phyloP scores from a whole-genome alignment of 2,797 vertebrate species.

The Pangasius macronema region DNA sequence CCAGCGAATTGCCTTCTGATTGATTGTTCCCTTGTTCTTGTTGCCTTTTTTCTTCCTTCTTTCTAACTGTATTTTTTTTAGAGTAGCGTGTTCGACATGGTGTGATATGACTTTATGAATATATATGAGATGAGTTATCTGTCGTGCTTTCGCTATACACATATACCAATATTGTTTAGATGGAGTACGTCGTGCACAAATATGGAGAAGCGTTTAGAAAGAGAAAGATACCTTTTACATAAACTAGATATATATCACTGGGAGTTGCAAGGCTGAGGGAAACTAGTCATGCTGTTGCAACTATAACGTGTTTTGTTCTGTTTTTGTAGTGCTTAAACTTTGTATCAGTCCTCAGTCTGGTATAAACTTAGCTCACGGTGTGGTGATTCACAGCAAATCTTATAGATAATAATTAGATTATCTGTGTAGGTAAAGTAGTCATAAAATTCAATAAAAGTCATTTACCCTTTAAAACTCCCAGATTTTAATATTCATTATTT shows the following conservation, averaged over 20 bases:
- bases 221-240: conserved; percentile 50
- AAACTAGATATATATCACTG: conserved; percentile 35
- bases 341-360: neutral
- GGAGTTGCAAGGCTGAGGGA: neutral
- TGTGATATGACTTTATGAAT: conserved; percentile 52
- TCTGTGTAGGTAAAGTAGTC: neutral
- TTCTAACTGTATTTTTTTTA: conserved; percentile 44
- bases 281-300: conserved; percentile 12
- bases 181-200: conserved; percentile 48
- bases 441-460: no score
- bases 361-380: neutral
- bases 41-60: conserved; percentile 42
- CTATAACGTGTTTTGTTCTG: no score
- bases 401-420: neutral
- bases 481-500: neutral
- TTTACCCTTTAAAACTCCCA: neutral
- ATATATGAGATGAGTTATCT: conserved; percentile 54
- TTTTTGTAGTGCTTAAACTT: conserved; percentile 1
- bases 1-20: conserved; percentile 92
- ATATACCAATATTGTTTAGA: conserved; percentile 61
- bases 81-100: conserved; percentile 50
- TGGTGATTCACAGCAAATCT: neutral
- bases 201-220: conserved; percentile 51
- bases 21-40: conserved; percentile 82
- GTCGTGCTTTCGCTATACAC: conserved; percentile 57